Base-by-base conservation (phyloP, 2,113 vertebrate genomes). In the Thomomys bottae region DNA sequence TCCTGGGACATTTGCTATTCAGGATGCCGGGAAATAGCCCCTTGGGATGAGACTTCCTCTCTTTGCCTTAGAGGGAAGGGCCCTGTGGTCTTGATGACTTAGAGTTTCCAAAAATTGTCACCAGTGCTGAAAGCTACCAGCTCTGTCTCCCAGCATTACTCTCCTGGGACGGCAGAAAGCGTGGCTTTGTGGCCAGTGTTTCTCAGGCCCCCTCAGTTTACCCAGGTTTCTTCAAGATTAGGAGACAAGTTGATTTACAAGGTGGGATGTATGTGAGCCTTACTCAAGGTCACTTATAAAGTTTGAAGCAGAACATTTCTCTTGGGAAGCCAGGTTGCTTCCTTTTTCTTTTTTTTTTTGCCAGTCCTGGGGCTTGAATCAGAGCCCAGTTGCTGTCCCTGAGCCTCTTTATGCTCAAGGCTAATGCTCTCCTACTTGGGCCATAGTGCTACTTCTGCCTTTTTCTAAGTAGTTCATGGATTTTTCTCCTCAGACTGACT, bases 41-140 rank as follows among this genome's bases (percentile, higher is more conserved):
- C 12, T 2, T 8, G 30, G 26, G 40, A 36, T 30, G 80, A 23
- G 49, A 40, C 8, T 68, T 30, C 1, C 32, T 26, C 57, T 15
- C 59, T n/a, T n/a, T 3, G 59, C 84, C 18, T 83, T 79, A 26
- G 17, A n/a, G 84, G 42, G 87, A 83, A 92, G 81, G 71, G 76
- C 67, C 71, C 28, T 4, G 0, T 0, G 3, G 84, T 28, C 76
- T 61, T 49, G 42, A 18, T 8, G 40, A 28, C 79, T 54, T 36
- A 85, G 26, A 72, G 89, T 70, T 63, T 86, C 17, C 89, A 26
- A 21, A 38, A n/a, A 3, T 67, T 64, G 45, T 63, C 36, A 12
- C 75, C 7, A 18, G 36, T 28, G 5, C 40, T 9, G 3, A 61
- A n/a, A 70, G 72, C 49, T 7, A 66, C 40, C 38, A n/a, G 15